phyloP scores from a whole-genome alignment of 35 echinoderm and acorn worm species.

The Strongylocentrotus purpuratus region DNA sequence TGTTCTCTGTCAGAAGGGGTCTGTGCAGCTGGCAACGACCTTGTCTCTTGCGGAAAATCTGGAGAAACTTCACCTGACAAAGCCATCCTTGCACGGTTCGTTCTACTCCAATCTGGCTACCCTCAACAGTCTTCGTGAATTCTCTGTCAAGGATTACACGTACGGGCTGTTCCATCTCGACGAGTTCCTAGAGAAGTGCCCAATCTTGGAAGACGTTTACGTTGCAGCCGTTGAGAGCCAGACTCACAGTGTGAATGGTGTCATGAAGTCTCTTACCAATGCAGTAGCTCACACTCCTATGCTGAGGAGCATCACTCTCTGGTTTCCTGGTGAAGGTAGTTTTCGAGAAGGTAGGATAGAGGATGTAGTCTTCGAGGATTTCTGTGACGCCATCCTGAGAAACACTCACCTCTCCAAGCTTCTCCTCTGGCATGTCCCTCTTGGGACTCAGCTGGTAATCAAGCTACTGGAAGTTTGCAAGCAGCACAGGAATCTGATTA shows the following conservation, averaged over 20 bases:
- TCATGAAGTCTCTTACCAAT: constrained; percentile 34
- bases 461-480: not conserved
- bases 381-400: constrained; percentile 6
- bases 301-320: constrained; percentile 30
- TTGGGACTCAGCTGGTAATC: not conserved
- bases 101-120: constrained; percentile 7
- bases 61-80: constrained; percentile 27
- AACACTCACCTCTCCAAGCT: constrained; percentile 11
- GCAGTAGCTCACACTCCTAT: constrained; percentile 14
- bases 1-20: constrained; percentile 1
- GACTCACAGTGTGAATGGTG: not conserved
- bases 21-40: not conserved
- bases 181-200: constrained; percentile 25
- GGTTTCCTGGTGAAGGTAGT: constrained; percentile 31
- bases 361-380: not conserved
- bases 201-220: constrained; percentile 30
- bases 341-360: not conserved
- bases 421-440: constrained; percentile 35
- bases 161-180: not conserved
- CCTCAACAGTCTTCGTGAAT: constrained; percentile 6
- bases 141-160: not conserved
- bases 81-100: not conserved
- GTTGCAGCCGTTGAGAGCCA: not conserved
- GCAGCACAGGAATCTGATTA: constrained; percentile 16
- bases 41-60: not conserved